Conservation (phyloP, 2,113 vertebrate genomes). For the Ciconia boyciana region DNA sequence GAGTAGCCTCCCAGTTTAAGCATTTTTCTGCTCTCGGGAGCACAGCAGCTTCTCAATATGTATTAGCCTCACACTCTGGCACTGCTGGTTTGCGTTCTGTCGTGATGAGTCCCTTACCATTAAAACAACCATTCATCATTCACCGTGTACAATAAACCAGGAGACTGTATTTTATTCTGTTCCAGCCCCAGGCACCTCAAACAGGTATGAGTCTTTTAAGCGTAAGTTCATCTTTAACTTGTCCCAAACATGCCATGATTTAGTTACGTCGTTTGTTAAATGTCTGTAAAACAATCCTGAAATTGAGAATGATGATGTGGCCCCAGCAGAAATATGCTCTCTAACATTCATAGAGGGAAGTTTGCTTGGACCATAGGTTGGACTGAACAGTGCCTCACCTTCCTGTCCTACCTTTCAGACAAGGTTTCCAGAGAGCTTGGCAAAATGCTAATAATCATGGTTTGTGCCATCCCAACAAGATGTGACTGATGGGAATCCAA, state of each 20-base stretch:
- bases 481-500: not conserved
- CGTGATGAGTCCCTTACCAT: not conserved
- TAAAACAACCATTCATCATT: slow-evolving; percentile 33
- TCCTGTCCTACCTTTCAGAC: not conserved
- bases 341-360: not conserved
- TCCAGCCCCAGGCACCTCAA: slow-evolving; percentile 19
- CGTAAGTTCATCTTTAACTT: slow-evolving; percentile 15
- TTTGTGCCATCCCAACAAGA: not conserved
- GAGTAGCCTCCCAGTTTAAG: not conserved
- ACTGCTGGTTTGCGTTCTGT: not conserved
- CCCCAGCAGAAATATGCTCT: not conserved
- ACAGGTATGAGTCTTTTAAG: slow-evolving; percentile 49
- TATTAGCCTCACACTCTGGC: not conserved
- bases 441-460: not conserved
- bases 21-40: not conserved
- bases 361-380: not conserved
- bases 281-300: slow-evolving; percentile 10
- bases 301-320: not conserved
- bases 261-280: not conserved
- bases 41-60: not conserved
- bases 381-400: not conserved
- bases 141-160: not conserved
- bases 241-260: slow-evolving; percentile 33
- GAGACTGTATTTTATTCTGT: not conserved
- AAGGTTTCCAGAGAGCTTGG: not conserved